These are phyloP conservation scores for Cotesia vestalis DNA, from an alignment of 1,140 invertebrate genomes.

Conservation along the genomic window DNA sequence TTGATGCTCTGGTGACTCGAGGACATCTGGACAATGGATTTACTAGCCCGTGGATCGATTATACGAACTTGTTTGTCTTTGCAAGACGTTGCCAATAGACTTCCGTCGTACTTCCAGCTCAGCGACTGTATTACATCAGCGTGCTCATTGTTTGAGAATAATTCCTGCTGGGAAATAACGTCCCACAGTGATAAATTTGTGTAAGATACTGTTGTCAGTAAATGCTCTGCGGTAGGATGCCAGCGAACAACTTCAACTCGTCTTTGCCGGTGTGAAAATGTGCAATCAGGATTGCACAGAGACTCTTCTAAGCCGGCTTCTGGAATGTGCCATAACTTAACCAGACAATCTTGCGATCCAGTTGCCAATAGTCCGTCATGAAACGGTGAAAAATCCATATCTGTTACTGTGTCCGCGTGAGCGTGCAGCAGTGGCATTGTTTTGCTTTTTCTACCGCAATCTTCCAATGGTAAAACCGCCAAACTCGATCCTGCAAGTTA, in stretches of 20 bases:
- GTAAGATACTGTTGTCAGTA: slow-evolving; percentile 83
- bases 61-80: slow-evolving; percentile 87
- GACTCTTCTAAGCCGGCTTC: slow-evolving; percentile 80
- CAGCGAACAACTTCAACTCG: slow-evolving; percentile 87
- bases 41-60: slow-evolving; percentile 77
- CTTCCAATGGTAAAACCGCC: slow-evolving; percentile 84
- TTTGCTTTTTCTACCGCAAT: slow-evolving; percentile 86
- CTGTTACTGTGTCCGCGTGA: slow-evolving; percentile 90
- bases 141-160: slow-evolving; percentile 82
- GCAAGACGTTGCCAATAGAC: slow-evolving; percentile 75
- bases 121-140: slow-evolving; percentile 84
- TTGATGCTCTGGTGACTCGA: slow-evolving; percentile 88
- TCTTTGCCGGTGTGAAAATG: slow-evolving; percentile 81
- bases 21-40: slow-evolving; percentile 71
- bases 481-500: slow-evolving; percentile 78
- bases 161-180: slow-evolving; percentile 81
- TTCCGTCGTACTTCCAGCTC: slow-evolving; percentile 86
- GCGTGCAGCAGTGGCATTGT: slow-evolving; percentile 84
- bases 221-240: slow-evolving; percentile 85
- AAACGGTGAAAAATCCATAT: slow-evolving; percentile 94
- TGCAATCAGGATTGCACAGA: slow-evolving; percentile 81
- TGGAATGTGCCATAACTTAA: slow-evolving; percentile 88
- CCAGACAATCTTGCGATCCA: slow-evolving; percentile 89
- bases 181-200: slow-evolving; percentile 89
- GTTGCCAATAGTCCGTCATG: slow-evolving; percentile 91